These are phyloP conservation scores for Synanthedon vespiformis DNA, from an alignment of 2,888 invertebrate genomes.

Conservation along the genomic window DNA sequence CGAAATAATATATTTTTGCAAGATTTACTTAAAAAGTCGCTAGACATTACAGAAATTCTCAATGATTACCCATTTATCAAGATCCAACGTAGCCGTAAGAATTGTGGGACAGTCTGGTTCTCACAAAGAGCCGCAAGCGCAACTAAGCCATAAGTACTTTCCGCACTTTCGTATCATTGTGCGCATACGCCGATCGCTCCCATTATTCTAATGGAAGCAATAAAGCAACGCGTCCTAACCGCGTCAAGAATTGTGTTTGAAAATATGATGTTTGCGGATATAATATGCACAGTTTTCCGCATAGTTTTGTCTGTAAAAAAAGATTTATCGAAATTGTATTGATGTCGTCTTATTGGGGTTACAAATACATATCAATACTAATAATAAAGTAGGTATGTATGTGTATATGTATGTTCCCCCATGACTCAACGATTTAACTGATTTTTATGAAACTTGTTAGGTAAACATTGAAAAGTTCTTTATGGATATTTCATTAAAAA, in stretches of 20 bases:
- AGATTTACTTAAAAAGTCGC: neutral
- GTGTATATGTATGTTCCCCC: no score
- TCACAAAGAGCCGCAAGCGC: conserved; percentile 3
- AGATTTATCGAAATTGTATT: no score
- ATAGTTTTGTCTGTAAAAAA: no score
- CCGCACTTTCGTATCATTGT: conserved; percentile 6
- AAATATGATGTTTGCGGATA: neutral
- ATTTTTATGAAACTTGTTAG: no score
- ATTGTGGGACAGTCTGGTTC: conserved; percentile 8
- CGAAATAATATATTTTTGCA: no score
- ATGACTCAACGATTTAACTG: no score
- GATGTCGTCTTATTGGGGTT: no score
- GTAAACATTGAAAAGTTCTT: no score
- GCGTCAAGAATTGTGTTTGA: neutral
- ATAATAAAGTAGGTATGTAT: no score
- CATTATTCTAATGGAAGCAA: conserved; percentile 13
- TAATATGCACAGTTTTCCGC: no score
- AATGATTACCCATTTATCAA: conserved; percentile 5
- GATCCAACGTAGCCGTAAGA: neutral
- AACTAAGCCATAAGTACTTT: conserved; percentile 7
- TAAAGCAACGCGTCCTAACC: neutral
- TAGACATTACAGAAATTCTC: neutral
- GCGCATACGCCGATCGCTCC: conserved; percentile 9
- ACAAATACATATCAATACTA: no score
- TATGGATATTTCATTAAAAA: no score